phyloP scores from a whole-genome alignment of 2,113 vertebrate genomes.

The Muntiacus reevesi region DNA sequence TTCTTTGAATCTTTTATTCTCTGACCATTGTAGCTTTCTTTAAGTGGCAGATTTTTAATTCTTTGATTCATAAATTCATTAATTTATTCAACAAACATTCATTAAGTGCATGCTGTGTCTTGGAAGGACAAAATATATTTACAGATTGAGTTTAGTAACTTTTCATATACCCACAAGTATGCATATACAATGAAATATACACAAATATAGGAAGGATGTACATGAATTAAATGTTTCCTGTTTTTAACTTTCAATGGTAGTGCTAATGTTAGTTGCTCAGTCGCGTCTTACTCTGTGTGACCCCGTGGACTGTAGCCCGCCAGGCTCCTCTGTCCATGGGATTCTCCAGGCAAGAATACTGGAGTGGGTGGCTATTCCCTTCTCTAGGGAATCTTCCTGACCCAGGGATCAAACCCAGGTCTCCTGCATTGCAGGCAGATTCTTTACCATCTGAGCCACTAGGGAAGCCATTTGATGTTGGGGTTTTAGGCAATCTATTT shows the following conservation, averaged over 20 bases:
- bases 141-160: neutral
- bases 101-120: neutral
- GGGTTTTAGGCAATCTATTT: neutral
- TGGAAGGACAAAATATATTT: neutral
- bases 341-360: neutral
- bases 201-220: neutral
- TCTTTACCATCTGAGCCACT: neutral
- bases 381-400: neutral
- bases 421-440: neutral
- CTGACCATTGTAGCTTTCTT: neutral
- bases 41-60: neutral
- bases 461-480: neutral
- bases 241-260: neutral
- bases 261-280: neutral
- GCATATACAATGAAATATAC: neutral
- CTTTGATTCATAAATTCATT: neutral
- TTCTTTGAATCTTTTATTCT: neutral
- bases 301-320: accelerated
- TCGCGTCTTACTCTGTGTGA: neutral
- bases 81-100: neutral
- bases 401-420: neutral
- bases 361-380: neutral
- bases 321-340: neutral
- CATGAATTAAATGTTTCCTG: neutral
- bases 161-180: neutral